Conservation (phyloP, 2,888 invertebrate genomes). For the Ennomos fuscantarius region DNA sequence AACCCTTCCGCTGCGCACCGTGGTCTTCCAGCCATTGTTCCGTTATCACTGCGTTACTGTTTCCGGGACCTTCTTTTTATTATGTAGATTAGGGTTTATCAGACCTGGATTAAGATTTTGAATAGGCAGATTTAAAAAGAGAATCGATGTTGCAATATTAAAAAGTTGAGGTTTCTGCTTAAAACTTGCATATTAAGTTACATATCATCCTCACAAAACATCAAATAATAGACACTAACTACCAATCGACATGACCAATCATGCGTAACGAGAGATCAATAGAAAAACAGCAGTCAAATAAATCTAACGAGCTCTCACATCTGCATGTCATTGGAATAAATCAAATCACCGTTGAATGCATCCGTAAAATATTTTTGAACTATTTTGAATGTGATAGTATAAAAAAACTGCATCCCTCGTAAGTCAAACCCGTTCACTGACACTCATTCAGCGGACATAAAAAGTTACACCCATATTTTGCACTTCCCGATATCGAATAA, state of each 20-base stretch:
- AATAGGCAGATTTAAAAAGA: constrained; percentile 28
- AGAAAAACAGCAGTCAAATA: constrained; percentile 82
- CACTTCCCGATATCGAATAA: constrained; percentile 83
- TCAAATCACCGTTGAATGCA: constrained; percentile 84
- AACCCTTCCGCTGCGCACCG: constrained; percentile 70
- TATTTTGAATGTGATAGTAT: constrained; percentile 77
- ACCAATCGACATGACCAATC: constrained; percentile 82
- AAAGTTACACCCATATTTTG: constrained; percentile 85
- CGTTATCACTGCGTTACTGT: constrained; percentile 75
- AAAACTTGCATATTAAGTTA: not conserved
- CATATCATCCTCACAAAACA: constrained; percentile 53
- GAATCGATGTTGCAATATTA: not conserved
- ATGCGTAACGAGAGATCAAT: constrained; percentile 77
- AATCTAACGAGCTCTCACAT: constrained; percentile 83
- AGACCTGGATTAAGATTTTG: constrained; percentile 67
- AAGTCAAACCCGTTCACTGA: constrained; percentile 81
- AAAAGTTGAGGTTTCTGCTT: not conserved
- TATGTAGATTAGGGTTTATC: constrained; percentile 81
- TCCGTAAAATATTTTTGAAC: constrained; percentile 83
- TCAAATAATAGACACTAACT: constrained; percentile 76
- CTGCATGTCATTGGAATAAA: constrained; percentile 84
- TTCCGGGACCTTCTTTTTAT: constrained; percentile 79
- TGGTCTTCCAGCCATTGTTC: constrained; percentile 68
- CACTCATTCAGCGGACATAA: constrained; percentile 78
- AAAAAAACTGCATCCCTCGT: constrained; percentile 70